Evolutionary conservation across 1,140 invertebrate genomes (phyloP).

Genomic region (Conopomorpha cramerella): DNA sequence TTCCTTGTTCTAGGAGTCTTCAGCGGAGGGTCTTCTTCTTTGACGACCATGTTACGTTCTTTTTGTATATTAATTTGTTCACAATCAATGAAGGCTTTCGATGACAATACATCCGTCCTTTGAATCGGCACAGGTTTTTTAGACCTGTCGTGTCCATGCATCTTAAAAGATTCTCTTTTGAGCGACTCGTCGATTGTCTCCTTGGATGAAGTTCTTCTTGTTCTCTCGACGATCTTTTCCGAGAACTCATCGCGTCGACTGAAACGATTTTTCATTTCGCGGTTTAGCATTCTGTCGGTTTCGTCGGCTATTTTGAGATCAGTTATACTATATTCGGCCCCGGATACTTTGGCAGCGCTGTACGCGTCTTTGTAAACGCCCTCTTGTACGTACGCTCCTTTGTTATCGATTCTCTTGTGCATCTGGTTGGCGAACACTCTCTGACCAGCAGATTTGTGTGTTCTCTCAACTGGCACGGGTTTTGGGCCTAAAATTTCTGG

Average conservation of each 20-base stretch:
- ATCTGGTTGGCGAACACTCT: slow-evolving; percentile 53
- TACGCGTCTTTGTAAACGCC: slow-evolving; percentile 45
- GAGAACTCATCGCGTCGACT: slow-evolving; percentile 39
- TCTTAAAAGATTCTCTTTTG: slow-evolving; percentile 34
- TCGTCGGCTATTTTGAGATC: slow-evolving; percentile 58
- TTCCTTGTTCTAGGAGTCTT: slow-evolving; percentile 32
- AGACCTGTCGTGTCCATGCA: slow-evolving; percentile 27
- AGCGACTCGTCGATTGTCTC: slow-evolving; percentile 25
- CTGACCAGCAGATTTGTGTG: slow-evolving; percentile 49
- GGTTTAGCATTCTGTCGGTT: slow-evolving; percentile 48
- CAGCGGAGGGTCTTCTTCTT: slow-evolving; percentile 27
- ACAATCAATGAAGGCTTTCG: slow-evolving; percentile 42
- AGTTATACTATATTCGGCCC: slow-evolving; percentile 47
- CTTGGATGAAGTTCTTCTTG: slow-evolving; percentile 30
- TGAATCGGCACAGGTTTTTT: slow-evolving; percentile 41
- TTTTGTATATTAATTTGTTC: slow-evolving; percentile 24
- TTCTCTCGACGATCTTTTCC: slow-evolving; percentile 25
- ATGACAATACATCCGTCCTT: slow-evolving; percentile 34
- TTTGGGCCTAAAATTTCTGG: slow-evolving; percentile 43
- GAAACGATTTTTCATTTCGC: slow-evolving; percentile 37
- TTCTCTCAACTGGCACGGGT: slow-evolving; percentile 29
- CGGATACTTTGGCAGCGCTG: slow-evolving; percentile 42
- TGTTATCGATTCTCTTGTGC: slow-evolving; percentile 57
- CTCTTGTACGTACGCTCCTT: slow-evolving; percentile 57
- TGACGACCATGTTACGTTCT: too few species aligned